Evolutionary conservation across 2,113 vertebrate genomes (phyloP).

Genomic region (Calonectris borealis): DNA sequence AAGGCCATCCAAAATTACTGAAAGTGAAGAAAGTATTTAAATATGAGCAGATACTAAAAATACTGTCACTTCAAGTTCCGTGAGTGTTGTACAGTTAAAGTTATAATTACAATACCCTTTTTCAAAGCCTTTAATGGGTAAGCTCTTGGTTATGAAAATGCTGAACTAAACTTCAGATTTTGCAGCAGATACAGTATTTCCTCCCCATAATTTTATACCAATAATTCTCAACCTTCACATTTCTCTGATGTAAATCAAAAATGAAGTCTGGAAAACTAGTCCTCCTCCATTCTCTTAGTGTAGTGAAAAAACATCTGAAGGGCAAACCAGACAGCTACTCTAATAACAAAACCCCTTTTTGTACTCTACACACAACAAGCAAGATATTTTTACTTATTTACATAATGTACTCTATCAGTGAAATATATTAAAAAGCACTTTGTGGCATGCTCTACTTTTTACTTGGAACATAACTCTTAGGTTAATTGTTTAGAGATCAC

Average conservation of each 20-base stretch:
- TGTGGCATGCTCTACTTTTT: slow-evolving; percentile 65
- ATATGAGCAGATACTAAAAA: neutral
- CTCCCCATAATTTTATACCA: neutral
- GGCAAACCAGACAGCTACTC: slow-evolving; percentile 1
- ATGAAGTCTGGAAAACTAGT: neutral
- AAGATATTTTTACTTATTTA: slow-evolving; percentile 58
- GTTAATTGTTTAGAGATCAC: slow-evolving; percentile 74
- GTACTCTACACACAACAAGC: slow-evolving; percentile 37
- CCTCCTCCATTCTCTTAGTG: neutral
- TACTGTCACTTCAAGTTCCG: neutral
- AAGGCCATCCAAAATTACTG: neutral
- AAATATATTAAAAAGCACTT: slow-evolving; percentile 61
- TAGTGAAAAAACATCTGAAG: slow-evolving; percentile 13
- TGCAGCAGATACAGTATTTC: neutral
- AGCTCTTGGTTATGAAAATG: neutral
- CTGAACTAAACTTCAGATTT: neutral
- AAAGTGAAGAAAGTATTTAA: neutral
- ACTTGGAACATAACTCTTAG: slow-evolving; percentile 54
- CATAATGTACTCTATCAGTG: slow-evolving; percentile 49
- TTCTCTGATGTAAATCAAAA: neutral
- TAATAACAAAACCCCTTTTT: neutral
- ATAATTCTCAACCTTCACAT: neutral
- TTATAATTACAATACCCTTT: neutral
- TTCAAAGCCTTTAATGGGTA: neutral
- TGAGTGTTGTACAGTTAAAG: neutral